Conservation (phyloP, 1,140 invertebrate species). For the Aphis gossypii region DNA sequence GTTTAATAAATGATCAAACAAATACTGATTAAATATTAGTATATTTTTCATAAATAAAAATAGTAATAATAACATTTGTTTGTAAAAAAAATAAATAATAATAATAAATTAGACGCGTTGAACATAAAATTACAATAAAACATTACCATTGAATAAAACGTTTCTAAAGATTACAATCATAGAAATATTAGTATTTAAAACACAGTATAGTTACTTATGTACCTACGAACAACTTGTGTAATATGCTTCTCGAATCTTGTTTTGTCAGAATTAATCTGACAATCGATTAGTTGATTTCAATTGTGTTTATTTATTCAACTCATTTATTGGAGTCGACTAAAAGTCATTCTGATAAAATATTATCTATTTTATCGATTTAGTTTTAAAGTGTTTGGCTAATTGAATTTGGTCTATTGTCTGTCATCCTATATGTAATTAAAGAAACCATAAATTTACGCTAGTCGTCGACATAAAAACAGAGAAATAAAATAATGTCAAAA, state of each 20-base stretch:
- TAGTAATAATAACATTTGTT: background rate
- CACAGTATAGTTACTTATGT: background rate
- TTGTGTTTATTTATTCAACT: background rate
- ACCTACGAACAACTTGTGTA: background rate
- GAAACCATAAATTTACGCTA: fast-evolving
- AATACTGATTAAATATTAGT: background rate
- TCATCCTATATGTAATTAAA: background rate
- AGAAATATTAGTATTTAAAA: background rate
- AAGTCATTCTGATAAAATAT: background rate
- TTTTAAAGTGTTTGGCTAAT: background rate
- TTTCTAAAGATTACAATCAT: background rate
- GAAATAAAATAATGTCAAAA: background rate
- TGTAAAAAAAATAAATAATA: too few species aligned
- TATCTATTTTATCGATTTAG: background rate
- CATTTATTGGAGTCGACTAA: too few species aligned
- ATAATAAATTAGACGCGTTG: background rate
- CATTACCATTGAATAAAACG: background rate
- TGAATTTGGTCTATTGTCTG: background rate
- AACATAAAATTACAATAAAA: background rate
- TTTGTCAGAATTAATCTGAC: background rate
- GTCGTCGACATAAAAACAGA: background rate
- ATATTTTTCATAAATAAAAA: background rate
- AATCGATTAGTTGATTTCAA: background rate
- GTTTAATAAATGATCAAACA: background rate
- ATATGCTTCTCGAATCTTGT: background rate